phyloP scores from a whole-genome alignment of 2,113 vertebrate genomes.

The Eudyptes chrysolophus region DNA sequence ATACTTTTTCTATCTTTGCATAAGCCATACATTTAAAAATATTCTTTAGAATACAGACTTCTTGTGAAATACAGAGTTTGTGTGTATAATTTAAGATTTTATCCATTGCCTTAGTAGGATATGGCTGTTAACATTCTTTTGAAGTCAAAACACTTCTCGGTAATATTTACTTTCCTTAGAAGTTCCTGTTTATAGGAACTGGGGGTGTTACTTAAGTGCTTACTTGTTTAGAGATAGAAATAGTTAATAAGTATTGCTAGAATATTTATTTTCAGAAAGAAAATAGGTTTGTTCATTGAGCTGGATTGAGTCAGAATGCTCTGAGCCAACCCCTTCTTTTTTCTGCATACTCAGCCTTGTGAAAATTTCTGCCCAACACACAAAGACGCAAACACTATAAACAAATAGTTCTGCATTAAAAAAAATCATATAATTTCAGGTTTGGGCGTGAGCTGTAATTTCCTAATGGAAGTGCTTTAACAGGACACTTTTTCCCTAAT shows the following conservation, averaged over 20 bases:
- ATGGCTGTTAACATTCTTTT: neutral
- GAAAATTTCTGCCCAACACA: neutral
- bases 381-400: neutral
- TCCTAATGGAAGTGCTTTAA: neutral
- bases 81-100: neutral
- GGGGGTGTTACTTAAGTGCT: neutral
- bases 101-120: neutral
- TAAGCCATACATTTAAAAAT: neutral
- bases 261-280: slow-evolving; percentile 35
- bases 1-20: neutral
- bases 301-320: neutral
- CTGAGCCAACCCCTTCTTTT: neutral
- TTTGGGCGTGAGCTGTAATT: neutral
- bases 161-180: neutral
- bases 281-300: neutral
- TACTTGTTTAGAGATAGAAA: neutral
- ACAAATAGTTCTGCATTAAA: neutral
- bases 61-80: neutral
- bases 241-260: neutral
- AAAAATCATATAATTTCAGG: neutral
- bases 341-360: neutral
- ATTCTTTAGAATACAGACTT: neutral
- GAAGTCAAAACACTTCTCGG: neutral
- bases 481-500: neutral
- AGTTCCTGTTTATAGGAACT: neutral